phyloP scores from a whole-genome alignment of 2,888 invertebrate species.

The Entomobrya proxima region DNA sequence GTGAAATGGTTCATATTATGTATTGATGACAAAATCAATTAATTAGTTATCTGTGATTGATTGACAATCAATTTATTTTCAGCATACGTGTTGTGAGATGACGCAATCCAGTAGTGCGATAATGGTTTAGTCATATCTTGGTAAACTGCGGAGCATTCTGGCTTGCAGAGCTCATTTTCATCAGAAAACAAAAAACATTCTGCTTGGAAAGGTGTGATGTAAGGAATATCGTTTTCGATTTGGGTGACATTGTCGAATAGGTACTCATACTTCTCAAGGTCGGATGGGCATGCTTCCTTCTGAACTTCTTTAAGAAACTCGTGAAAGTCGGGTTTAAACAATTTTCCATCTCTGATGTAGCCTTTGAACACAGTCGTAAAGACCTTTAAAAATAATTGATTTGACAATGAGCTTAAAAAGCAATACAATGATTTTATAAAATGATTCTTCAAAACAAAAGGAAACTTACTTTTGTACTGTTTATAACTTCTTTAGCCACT shows the following conservation, averaged over 20 bases:
- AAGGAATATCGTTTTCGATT: constrained; percentile 24
- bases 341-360: constrained; percentile 30
- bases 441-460: not conserved
- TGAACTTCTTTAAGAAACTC: constrained; percentile 17
- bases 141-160: constrained; percentile 35
- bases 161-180: constrained; percentile 57
- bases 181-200: constrained; percentile 53
- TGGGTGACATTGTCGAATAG: not conserved
- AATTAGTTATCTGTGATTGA: not conserved
- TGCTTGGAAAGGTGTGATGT: constrained; percentile 11
- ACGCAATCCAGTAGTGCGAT: constrained; percentile 81
- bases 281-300: not conserved
- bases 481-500: constrained; percentile 39
- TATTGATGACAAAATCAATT: not conserved
- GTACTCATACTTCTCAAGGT: not conserved
- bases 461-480: constrained; percentile 10
- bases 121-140: constrained; percentile 58
- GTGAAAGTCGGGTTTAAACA: constrained; percentile 31
- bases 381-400: too few relatives aligned
- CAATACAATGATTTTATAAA: too few relatives aligned
- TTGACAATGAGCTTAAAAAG: too few relatives aligned
- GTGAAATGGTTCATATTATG: too few relatives aligned
- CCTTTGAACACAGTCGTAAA: not conserved
- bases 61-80: not conserved
- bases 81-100: constrained; percentile 93